Base-by-base conservation (phyloP, 2,797 vertebrate species). In the Xenops minutus region DNA sequence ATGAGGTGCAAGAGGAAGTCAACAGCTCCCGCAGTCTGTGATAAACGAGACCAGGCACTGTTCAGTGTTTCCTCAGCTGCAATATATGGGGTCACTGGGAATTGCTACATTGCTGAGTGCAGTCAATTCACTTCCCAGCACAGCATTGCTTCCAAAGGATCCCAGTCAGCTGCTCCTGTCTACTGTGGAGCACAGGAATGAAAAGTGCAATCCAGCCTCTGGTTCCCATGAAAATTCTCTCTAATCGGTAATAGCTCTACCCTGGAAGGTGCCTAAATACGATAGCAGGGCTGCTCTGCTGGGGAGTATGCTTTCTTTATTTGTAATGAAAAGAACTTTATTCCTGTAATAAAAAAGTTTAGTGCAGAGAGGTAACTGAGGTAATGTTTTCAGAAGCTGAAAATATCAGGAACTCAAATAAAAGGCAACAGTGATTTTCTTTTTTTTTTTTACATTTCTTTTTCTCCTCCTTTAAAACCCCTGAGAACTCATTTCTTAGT, bases 191-290 rank as follows among this genome's bases (percentile, higher is more conserved):
- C n/a, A 43, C 20, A 56, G 89, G 62, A 95, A 92, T 87, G 58
- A 86, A 80, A 95, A 86, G 69, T 54, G 72, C 56, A 85, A 58
- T 58, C 91, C 73, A 69, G 23, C 66, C 59, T 86, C 62, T 85
- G 64, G 64, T 91, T 96, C 89, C 95, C 93, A 69, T 76, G 79
- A 93, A 96, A 97, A 95, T 80, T 68, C 89, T 94, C 62, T 97
- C 59, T 69, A 63, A 86, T 91, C 39, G 82, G 95, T 83, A 97
- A 89, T 63, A 96, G 88, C 69, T 77, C 68, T 95, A 61, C 78
- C 93, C 46, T 61, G 93, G 81, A 90, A 94, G 16, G 56, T 91
- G 36, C n/a, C 88, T 72, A 67, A 72, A 80, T 75, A 22, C 11
- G 49, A 73, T 10, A 79, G 48, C n/a, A 48, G 46, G 19, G 30